Evolutionary conservation across 2,113 vertebrate species (phyloP).

Genomic region (Chrysemys picta): DNA sequence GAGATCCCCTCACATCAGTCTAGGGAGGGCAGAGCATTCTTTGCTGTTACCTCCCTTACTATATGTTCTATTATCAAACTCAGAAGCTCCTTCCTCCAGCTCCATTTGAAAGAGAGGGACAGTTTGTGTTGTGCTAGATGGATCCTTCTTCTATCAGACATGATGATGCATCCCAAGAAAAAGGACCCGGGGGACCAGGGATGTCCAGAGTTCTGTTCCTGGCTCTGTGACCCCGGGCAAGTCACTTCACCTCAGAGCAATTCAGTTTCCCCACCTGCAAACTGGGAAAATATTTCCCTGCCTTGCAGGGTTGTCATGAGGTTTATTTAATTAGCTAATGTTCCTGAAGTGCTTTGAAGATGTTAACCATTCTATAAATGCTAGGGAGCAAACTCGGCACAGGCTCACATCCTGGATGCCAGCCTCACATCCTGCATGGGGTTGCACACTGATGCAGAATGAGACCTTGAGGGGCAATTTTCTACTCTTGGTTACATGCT

Average conservation of each 20-base stretch:
- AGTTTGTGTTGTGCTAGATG: not conserved
- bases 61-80: not conserved
- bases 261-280: not conserved
- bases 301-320: not conserved
- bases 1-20: rapidly evolving
- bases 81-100: not conserved
- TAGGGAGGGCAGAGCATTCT: not conserved
- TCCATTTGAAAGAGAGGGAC: not conserved
- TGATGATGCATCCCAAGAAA: not conserved
- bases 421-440: no score
- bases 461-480: not conserved
- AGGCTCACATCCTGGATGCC: no score
- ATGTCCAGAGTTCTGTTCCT: not conserved
- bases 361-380: not conserved
- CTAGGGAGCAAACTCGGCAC: not conserved
- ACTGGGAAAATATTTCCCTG: not conserved
- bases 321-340: not conserved
- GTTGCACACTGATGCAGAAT: no score
- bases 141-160: not conserved
- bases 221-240: not conserved
- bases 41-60: not conserved
- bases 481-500: not conserved
- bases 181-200: not conserved
- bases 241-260: not conserved
- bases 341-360: not conserved